phyloP scores from a whole-genome alignment of 2,888 invertebrate genomes.

The Acanthoscelides obtectus region DNA sequence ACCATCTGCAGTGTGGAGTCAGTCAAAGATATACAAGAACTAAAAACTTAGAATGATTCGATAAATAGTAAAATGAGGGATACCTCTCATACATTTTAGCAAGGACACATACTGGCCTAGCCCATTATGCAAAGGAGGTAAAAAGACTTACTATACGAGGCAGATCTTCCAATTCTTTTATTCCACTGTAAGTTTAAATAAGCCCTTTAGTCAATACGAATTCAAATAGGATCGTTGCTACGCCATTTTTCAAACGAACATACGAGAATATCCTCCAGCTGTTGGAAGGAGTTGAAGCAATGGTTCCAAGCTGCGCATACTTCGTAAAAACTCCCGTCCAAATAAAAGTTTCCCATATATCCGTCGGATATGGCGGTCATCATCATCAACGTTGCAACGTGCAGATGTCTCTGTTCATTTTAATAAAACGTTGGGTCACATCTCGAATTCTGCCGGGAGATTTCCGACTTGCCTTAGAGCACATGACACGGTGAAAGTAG shows the following conservation, averaged over 20 bases:
- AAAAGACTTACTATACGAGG: no score
- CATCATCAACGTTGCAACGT: neutral
- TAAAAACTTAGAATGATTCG: no score
- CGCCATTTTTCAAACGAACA: neutral
- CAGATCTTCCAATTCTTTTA: no score
- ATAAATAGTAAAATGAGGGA: no score
- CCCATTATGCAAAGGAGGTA: no score
- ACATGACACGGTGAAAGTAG: neutral
- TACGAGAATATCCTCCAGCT: neutral
- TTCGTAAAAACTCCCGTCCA: neutral
- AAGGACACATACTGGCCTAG: no score
- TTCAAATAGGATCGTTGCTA: neutral
- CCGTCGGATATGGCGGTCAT: neutral
- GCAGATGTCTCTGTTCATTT: neutral
- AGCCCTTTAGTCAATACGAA: neutral
- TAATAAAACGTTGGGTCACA: neutral
- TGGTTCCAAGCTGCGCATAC: neutral
- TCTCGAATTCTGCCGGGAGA: neutral
- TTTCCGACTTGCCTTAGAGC: neutral
- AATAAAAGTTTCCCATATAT: neutral
- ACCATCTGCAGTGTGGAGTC: no score
- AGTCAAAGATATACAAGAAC: no score
- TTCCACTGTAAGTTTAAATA: neutral
- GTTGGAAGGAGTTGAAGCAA: neutral
- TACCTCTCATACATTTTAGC: no score